phyloP scores from a whole-genome alignment of 2,888 invertebrate species.

The Napeogenes sylphis region DNA sequence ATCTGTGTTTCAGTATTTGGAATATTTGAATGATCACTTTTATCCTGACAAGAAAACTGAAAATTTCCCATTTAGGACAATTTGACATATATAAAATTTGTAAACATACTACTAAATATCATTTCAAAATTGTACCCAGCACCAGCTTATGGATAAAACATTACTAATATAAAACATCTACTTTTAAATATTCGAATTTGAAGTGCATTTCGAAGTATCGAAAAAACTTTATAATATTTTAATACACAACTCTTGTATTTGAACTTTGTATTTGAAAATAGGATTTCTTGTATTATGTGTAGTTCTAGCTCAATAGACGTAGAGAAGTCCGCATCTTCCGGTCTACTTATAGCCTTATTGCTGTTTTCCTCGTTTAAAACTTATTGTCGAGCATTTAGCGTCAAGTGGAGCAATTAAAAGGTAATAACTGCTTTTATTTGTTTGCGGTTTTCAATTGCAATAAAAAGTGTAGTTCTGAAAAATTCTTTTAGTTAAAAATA shows the following conservation, averaged over 20 bases:
- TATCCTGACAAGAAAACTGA: conserved; percentile 9
- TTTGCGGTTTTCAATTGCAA: conserved; percentile 2
- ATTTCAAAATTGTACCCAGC: too few relatives aligned
- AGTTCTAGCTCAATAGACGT: conserved; percentile 19
- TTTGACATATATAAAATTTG: background rate
- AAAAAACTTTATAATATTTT: too few relatives aligned
- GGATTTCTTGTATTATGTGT: background rate
- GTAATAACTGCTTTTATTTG: conserved; percentile 1
- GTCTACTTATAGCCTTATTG: conserved; percentile 8
- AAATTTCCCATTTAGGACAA: conserved; percentile 5
- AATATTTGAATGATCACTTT: conserved; percentile 17
- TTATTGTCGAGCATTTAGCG: conserved; percentile 7
- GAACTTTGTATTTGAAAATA: background rate
- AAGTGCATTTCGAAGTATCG: too few relatives aligned
- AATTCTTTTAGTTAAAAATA: background rate
- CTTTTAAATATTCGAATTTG: too few relatives aligned
- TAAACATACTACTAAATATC: too few relatives aligned
- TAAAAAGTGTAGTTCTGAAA: background rate
- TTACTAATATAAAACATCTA: too few relatives aligned
- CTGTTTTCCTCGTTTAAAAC: conserved; percentile 11
- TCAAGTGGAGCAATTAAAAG: conserved; percentile 6
- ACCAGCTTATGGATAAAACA: too few relatives aligned
- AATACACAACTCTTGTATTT: background rate
- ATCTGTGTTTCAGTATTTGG: conserved; percentile 26
- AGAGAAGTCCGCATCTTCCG: conserved; percentile 18